These are phyloP conservation scores for Misgurnus mizolepis DNA, from an alignment of 2,113 vertebrate genomes.

Conservation along the genomic window DNA sequence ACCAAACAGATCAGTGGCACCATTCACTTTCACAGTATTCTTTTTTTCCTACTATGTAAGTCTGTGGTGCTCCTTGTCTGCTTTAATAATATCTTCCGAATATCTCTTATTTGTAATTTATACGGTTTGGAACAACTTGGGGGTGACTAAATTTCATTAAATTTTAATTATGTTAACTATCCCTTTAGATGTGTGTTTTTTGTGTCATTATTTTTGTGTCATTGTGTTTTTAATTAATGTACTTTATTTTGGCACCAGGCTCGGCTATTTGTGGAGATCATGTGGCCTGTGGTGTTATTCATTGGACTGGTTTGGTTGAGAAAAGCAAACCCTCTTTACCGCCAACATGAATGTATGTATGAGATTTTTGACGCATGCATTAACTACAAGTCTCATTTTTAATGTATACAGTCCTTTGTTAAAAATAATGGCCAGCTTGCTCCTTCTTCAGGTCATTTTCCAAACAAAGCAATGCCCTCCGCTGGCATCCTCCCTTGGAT, in stretches of 20 bases:
- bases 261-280: slow-evolving; percentile 87
- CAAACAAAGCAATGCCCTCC: slow-evolving; percentile 96
- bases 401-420: background rate
- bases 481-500: slow-evolving; percentile 89
- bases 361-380: background rate
- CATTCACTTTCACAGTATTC: no score
- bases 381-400: background rate
- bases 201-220: no score
- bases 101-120: no score
- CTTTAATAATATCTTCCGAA: no score
- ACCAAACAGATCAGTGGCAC: no score
- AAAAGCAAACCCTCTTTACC: slow-evolving; percentile 85
- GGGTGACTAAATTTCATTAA: no score
- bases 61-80: no score
- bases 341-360: slow-evolving; percentile 90
- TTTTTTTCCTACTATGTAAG: no score
- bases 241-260: slow-evolving; percentile 71
- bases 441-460: slow-evolving; percentile 85
- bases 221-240: background rate
- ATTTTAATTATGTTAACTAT: no score
- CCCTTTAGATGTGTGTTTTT: no score
- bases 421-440: background rate
- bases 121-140: no score
- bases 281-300: slow-evolving; percentile 89
- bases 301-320: slow-evolving; percentile 90